phyloP scores from a whole-genome alignment of 2,888 invertebrate species.

The Portevinia maculata region DNA sequence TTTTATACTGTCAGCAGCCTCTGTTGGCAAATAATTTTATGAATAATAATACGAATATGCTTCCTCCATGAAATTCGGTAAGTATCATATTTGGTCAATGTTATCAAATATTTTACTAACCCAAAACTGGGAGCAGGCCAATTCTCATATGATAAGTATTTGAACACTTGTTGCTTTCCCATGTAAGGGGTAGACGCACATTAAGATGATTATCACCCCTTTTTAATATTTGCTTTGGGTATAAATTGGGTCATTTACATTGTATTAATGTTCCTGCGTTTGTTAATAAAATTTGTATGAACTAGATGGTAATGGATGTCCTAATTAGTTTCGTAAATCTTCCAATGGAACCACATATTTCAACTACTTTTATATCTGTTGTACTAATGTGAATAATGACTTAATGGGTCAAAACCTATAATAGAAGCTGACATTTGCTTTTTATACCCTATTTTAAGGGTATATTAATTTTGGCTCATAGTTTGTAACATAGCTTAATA shows the following conservation, averaged over 20 bases:
- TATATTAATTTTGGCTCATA: no score
- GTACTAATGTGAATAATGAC: not conserved
- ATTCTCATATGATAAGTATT: not conserved
- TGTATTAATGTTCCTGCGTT: not conserved
- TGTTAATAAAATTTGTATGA: not conserved
- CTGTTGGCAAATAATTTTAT: constrained; percentile 1
- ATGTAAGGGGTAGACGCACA: not conserved
- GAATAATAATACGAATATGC: not conserved
- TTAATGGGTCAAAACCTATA: no score
- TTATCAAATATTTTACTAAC: not conserved
- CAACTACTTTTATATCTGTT: not conserved
- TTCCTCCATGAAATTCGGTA: not conserved
- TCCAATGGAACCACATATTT: no score
- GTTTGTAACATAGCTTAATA: no score
- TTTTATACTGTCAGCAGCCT: not conserved
- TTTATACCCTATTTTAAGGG: no score
- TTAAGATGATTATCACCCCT: not conserved
- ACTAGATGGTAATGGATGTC: not conserved
- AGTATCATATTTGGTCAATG: not conserved
- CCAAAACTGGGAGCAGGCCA: not conserved
- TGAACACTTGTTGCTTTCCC: constrained; percentile 1
- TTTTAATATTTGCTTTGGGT: not conserved
- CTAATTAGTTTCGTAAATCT: not conserved
- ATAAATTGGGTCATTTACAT: not conserved
- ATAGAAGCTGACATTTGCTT: no score